These are phyloP conservation scores for Piezodorus guildinii DNA, from an alignment of 1,140 invertebrate species.

Conservation along the genomic window DNA sequence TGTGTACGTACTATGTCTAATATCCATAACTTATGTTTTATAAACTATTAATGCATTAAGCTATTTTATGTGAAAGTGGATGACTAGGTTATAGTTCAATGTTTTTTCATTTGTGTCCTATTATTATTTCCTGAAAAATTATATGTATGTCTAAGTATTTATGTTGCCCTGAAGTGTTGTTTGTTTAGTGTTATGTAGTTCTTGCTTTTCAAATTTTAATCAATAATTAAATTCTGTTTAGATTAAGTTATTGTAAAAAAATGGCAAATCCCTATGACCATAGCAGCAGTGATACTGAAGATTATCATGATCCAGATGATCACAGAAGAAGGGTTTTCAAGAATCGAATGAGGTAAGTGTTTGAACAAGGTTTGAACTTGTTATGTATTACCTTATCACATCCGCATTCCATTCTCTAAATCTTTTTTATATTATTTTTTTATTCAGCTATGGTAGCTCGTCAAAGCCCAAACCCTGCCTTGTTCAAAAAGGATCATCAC, in stretches of 20 bases:
- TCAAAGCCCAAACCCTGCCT: slow-evolving; percentile 65
- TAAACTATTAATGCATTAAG: too few species aligned
- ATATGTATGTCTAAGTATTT: too few species aligned
- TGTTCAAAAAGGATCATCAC: slow-evolving; percentile 47
- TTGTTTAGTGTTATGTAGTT: too few species aligned
- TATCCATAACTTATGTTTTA: too few species aligned
- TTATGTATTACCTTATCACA: not conserved
- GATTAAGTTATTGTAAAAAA: slow-evolving; percentile 2
- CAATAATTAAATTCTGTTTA: slow-evolving; percentile 4
- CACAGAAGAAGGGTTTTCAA: slow-evolving; percentile 30
- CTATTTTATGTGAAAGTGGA: too few species aligned
- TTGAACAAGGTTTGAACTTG: slow-evolving; percentile 18
- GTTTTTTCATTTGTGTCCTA: too few species aligned
- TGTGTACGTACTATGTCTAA: too few species aligned
- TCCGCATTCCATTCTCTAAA: not conserved
- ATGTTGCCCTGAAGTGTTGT: too few species aligned
- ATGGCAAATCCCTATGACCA: slow-evolving; percentile 45
- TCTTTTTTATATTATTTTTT: not conserved
- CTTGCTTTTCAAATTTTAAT: not conserved
- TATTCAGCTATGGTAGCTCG: slow-evolving; percentile 47
- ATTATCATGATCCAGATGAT: slow-evolving; percentile 32
- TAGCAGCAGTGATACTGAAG: slow-evolving; percentile 32
- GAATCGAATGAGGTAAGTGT: slow-evolving; percentile 28
- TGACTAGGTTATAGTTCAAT: too few species aligned
- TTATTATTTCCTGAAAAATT: too few species aligned